Base-by-base conservation (phyloP, 2,888 invertebrate genomes). In the Leptinotarsa haldemani region DNA sequence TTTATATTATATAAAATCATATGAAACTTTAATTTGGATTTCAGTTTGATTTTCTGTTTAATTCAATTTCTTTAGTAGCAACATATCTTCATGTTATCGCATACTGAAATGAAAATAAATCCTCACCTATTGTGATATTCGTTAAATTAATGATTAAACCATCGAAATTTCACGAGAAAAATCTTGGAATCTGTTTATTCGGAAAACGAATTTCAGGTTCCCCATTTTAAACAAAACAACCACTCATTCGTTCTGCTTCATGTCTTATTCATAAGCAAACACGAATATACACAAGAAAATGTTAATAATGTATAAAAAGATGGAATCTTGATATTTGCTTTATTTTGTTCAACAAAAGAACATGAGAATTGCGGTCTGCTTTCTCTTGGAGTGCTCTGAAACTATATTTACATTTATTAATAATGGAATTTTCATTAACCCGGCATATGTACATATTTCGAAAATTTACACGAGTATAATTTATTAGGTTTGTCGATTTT, bases 341-440 rank as follows among this genome's bases (percentile, higher is more conserved):
- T 68, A 56, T 70, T 68, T 70, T 73, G 75, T 75, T 75, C 73
- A 73, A 69, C 70, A 65, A 75, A 75, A 75, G 75, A 75, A 75
- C 73, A 75, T 69, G 70, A 71, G 75, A 69, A 69, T 47, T 47
- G 71, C 30, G 65, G 69, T 73, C 73, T 71, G 70, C 65, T 61
- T 70, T 65, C 56, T 65, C 73, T 65, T 63, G 65, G 70, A 22
- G 65, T 66, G 68, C 61, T 71, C 61, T 58, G 70, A 65, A 56
- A 56, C 70, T 61, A 63, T 72, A 76, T 74, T 71, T 74, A 72
- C 71, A 64, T 65, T 76, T 74, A 76, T 76, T 76, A 76, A 76
- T 76, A 74, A 74, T 76, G 66, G 18, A 76, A 69, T 71, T 76
- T 68, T 71, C 76, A 76, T 76, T 67, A 70, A 50, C 67, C 65